Evolutionary conservation across 2,113 vertebrate genomes (phyloP), one percentile per base, ranked within the genome.

Genomic region (Epinephelus cyanopodus): DNA sequence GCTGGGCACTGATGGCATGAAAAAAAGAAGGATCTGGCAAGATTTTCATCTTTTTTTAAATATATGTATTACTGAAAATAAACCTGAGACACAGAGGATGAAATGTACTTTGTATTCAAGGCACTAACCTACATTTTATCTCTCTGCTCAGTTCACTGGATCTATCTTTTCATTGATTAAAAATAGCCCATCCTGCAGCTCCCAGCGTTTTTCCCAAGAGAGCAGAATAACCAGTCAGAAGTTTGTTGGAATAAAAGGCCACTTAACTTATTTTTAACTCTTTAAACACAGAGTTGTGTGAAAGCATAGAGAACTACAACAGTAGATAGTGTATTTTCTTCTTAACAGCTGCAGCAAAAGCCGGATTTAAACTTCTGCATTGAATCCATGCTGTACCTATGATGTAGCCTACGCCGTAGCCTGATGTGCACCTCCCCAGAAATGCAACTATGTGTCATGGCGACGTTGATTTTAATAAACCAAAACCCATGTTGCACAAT

Each of bases 81-180:
- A 81, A 81, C 42, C 73, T 70, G 39, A 78, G 33, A 83, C 27
- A 72, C 52, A 69, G 33, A 74, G 19, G 58, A 52, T 56, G n/a
- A 61, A 82, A 27, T 54, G 74, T 50, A 47, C 63, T 89, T 73
- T 84, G 67, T 77, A 90, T 87, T 92, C 87, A 67, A 82, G 68
- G 75, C 73, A 77, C 70, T 73, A 89, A 71, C 69, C 84, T 74
- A 75, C 70, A 42, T 87, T 77, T 72, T 63, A 73, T 17, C 13
- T 48, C 52, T 72, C 25, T 64, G 27, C 75, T 68, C 74, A 25
- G 70, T 65, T 73, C 74, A 64, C 54, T 77, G 64, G 75, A 77
- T 89, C 75, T 67, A 63, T 86, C 77, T 81, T 76, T 70, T 74
- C 68, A 86, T 83, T 84, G 81, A 90, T 89, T 87, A 77, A 92